Base-by-base conservation (phyloP, 1,140 invertebrate species). In the Drosophila watanabei region DNA sequence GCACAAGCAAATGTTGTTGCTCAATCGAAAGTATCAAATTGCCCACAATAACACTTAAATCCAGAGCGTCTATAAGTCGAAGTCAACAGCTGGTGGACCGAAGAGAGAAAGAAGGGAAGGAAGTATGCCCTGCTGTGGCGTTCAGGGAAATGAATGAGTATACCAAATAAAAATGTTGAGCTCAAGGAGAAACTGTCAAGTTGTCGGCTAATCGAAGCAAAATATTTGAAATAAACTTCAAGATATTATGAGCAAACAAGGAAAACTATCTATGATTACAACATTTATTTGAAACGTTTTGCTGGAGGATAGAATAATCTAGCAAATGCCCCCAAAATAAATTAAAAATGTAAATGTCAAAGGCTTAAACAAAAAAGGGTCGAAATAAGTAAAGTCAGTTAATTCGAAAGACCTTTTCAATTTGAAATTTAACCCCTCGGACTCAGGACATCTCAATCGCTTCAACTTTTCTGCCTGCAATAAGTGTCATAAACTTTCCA, bases 11-110 rank as follows among this genome's bases (percentile, higher is more conserved):
- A 89, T 92, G 90, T 92, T 92, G 85, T 90, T 92, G 91, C 90
- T 92, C 90, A 92, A 92, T 92, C 90, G 90, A 92, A 92, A 92
- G 90, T 92, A 89, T 92, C 89, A 90, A 92, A 92, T 92, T 92
- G 90, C 90, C 86, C 86, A 88, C 90, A 92, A 92, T 92, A 92
- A 90, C 90, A 92, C 90, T 92, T 92, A 92, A 92, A 90, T 85
- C 86, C 81, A 62, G 69, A 75, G 71, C 68, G 56, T 61, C 69
- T 75, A 91, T 54, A 79, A 73, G 87, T 75, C 46, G 66, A 86
- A 89, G 82, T 86, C 86, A 90, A 80, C 79, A 43, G 61, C 28
- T 45, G 37, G 46, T 7, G 41, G 18, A 20, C 16, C 1, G 5
- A 43, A n/a, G 16, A n/a, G n/a, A n/a, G n/a, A n/a, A n/a, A n/a